These are phyloP conservation scores for Venustaconcha ellipsiformis DNA, from an alignment of 1,140 invertebrate genomes.

Conservation along the genomic window DNA sequence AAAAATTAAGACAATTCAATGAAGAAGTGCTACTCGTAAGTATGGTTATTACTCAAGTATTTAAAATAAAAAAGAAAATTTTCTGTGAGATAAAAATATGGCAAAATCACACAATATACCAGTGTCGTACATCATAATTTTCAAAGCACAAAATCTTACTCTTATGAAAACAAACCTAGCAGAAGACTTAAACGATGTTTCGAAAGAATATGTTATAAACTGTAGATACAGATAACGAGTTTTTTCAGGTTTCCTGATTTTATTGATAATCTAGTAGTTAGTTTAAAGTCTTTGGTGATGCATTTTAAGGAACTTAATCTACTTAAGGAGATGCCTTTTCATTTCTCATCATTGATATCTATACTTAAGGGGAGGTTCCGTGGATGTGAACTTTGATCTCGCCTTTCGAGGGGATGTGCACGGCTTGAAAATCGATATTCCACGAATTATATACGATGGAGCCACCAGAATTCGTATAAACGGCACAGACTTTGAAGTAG, in stretches of 20 bases:
- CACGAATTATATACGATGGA: conserved; percentile 14
- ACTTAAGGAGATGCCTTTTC: background rate
- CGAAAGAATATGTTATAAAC: background rate
- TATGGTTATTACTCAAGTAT: no score
- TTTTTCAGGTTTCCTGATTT: conserved; percentile 12
- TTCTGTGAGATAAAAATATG: no score
- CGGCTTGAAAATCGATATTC: conserved; percentile 22
- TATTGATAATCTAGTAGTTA: background rate
- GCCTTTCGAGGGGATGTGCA: conserved; percentile 12
- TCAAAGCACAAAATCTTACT: no score
- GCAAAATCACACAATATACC: no score
- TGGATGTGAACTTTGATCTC: conserved; percentile 22
- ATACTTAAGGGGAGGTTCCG: conserved; percentile 17
- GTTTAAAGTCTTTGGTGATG: background rate
- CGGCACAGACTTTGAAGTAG: conserved; percentile 10
- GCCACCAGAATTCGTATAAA: background rate
- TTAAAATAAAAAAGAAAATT: no score
- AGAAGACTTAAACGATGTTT: background rate
- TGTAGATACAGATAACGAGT: conserved; percentile 1
- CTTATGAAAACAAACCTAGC: no score
- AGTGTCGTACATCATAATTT: no score
- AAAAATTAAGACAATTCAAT: no score
- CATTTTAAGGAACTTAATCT: background rate
- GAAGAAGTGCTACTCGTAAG: no score
- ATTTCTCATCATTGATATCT: background rate